phyloP scores from a whole-genome alignment of 2,797 vertebrate genomes.

The Orientallactaga sibirica region DNA sequence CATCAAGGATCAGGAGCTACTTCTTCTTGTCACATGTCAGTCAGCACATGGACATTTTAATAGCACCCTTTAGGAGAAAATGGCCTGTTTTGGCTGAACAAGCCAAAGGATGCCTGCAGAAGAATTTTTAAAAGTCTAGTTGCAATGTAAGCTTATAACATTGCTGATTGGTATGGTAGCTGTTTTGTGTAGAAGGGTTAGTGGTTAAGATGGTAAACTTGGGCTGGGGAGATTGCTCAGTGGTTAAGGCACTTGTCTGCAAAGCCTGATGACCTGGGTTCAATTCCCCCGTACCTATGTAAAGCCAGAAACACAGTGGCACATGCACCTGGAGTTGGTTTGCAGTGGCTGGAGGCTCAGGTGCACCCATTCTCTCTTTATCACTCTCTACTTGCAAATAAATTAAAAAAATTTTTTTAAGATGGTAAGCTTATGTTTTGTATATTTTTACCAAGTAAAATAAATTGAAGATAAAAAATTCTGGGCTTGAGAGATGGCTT shows the following conservation, averaged over 20 bases:
- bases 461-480: background rate
- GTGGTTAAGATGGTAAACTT: background rate
- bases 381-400: too few species aligned
- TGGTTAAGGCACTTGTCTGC: too few species aligned
- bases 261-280: too few species aligned
- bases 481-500: background rate
- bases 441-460: background rate
- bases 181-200: background rate
- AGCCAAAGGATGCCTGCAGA: background rate
- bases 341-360: too few species aligned
- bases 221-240: too few species aligned
- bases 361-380: too few species aligned
- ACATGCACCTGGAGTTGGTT: too few species aligned
- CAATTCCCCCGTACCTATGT: too few species aligned
- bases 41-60: background rate
- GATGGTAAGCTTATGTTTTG: background rate
- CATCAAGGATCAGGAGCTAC: background rate
- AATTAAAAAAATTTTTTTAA: too few species aligned
- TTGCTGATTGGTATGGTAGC: background rate
- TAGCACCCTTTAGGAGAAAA: constrained; percentile 53
- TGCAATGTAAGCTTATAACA: background rate
- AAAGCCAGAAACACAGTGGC: too few species aligned
- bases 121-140: background rate
- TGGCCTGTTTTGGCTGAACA: constrained; percentile 25
- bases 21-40: background rate